Percentiles rank a stretch among this genome's conserved stretches.
Conservation (phyloP, 2,113 vertebrate genomes). For the Girardinichthys multiradiatus region DNA sequence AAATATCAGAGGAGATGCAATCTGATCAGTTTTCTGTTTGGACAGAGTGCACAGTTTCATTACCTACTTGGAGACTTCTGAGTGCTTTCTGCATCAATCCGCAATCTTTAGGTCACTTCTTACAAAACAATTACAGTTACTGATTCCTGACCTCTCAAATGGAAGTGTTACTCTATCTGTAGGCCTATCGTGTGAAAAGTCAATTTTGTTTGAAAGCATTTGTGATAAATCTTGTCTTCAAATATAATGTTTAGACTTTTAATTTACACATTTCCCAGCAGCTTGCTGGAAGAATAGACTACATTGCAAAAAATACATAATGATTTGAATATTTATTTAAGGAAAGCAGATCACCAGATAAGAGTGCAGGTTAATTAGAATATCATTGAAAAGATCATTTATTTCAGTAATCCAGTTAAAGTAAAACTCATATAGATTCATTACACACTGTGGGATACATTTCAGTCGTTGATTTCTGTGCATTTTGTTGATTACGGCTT, state of each 20-base stretch:
- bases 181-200: neutral
- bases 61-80: neutral
- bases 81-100: neutral
- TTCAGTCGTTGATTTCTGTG: too few relatives aligned
- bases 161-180: neutral
- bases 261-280: too few relatives aligned
- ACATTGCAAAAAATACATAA: neutral
- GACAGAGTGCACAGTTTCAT: neutral
- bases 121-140: neutral
- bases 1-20: neutral
- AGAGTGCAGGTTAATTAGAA: neutral
- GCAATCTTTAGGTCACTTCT: neutral
- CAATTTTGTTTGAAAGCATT: neutral
- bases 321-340: neutral
- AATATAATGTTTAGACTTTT: too few relatives aligned
- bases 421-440: too few relatives aligned
- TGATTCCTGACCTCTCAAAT: neutral
- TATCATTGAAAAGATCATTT: neutral
- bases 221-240: too few relatives aligned
- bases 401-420: too few relatives aligned
- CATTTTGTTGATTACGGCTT: too few relatives aligned
- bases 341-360: neutral
- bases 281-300: neutral
- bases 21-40: neutral
- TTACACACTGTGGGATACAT: too few relatives aligned